A percentile compares a stretch with the other conserved stretches of the same genome.
Conservation (phyloP, 92 coral and sea anemone species). For the Zoanthus gigantus region DNA sequence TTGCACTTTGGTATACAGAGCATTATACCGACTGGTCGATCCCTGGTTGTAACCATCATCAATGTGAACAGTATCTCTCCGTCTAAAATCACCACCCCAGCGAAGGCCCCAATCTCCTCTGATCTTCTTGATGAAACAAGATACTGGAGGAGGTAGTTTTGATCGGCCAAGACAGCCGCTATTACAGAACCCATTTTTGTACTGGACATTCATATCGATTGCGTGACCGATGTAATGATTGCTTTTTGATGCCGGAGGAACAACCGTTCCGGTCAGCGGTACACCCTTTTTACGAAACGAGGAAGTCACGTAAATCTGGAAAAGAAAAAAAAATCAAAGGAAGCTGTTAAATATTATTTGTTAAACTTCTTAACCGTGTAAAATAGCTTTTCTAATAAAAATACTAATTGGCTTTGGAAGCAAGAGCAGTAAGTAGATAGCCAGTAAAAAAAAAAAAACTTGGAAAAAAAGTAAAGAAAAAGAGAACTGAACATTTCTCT, state of each 20-base stretch:
- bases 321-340: background rate
- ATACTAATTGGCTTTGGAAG: too few relatives aligned
- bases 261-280: slow-evolving; percentile 53
- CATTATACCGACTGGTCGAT: slow-evolving; percentile 6
- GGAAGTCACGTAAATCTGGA: slow-evolving; percentile 59
- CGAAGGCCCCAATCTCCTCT: slow-evolving; percentile 44
- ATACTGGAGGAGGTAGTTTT: slow-evolving; percentile 10
- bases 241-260: slow-evolving; percentile 56
- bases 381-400: too few relatives aligned
- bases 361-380: too few relatives aligned
- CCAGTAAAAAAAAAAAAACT: too few relatives aligned
- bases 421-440: too few relatives aligned
- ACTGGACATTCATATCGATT: slow-evolving; percentile 64
- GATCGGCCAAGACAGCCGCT: slow-evolving; percentile 48
- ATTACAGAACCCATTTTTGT: slow-evolving; percentile 39
- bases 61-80: slow-evolving; percentile 56
- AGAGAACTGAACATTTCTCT: too few relatives aligned
- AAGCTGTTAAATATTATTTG: too few relatives aligned
- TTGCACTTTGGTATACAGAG: slow-evolving; percentile 43
- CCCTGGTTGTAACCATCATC: slow-evolving; percentile 56
- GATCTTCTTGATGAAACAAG: slow-evolving; percentile 63
- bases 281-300: slow-evolving; percentile 50
- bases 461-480: too few relatives aligned
- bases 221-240: slow-evolving; percentile 75
- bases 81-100: slow-evolving; percentile 75